Conservation (phyloP, 2,113 vertebrate genomes). For the Mugil cephalus region DNA sequence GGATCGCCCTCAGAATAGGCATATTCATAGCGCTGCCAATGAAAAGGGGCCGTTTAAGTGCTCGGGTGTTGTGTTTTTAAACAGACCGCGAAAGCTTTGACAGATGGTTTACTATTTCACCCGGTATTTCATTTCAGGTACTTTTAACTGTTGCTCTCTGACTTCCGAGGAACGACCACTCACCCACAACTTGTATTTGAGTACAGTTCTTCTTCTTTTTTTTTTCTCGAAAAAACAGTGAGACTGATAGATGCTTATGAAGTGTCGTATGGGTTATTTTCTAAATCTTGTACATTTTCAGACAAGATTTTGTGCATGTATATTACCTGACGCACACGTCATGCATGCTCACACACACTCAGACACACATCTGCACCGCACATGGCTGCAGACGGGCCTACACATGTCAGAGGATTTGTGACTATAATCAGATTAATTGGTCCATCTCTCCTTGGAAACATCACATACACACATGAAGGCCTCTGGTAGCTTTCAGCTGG, state of each 20-base stretch:
- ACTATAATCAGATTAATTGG: conserved; percentile 95
- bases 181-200: conserved; percentile 68
- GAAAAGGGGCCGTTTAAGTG: conserved; percentile 80
- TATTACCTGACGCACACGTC: conserved; percentile 48
- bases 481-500: conserved; percentile 76
- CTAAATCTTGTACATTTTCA: conserved; percentile 38
- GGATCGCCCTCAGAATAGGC: conserved; percentile 72
- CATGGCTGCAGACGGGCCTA: conserved; percentile 87
- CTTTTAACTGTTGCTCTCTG: conserved; percentile 69
- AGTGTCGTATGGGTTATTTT: conserved; percentile 31
- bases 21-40: conserved; percentile 75
- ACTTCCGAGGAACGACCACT: conserved; percentile 57
- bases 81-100: conserved; percentile 82
- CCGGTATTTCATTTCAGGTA: conserved; percentile 78
- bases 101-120: conserved; percentile 81
- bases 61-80: conserved; percentile 84
- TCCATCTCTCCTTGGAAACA: conserved; percentile 85
- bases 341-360: conserved; percentile 57
- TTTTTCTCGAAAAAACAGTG: conserved; percentile 63
- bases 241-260: conserved; percentile 53
- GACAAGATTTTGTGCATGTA: conserved; percentile 3
- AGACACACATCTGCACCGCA: conserved; percentile 92
- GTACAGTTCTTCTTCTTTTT: conserved; percentile 58
- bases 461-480: conserved; percentile 70
- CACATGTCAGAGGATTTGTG: conserved; percentile 91